Evolutionary conservation across 2,888 invertebrate species (phyloP), one percentile per base, ranked within the genome.

Genomic region (Seira ritae): DNA sequence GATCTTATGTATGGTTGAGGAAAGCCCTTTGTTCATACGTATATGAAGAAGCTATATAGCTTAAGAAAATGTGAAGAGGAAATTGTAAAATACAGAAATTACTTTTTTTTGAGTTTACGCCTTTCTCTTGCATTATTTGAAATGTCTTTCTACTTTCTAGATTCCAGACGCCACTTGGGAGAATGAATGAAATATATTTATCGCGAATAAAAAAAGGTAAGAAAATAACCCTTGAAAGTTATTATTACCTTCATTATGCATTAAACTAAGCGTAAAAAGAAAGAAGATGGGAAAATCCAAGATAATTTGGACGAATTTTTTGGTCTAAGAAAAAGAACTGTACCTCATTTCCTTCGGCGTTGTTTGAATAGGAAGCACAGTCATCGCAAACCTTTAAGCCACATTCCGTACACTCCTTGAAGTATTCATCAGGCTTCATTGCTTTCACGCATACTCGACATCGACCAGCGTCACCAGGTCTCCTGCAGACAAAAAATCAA

Each of bases 371-470:
- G 75, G 96, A 96, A 88, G 97, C 96, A 91, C 97, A 97, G 91
- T 97, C 97, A 91, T 97, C 97, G 91, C 97, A 97, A 73, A 97
- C 96, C 88, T 96, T 94, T 90, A 96, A 96, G 90, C 96, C 95
- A 91, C 97, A 97, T 91, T 96, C 97, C 90, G 94, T 95, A 92
- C 97, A 97, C 73, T 94, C 95, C 91, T 95, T 94, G 91, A 94
- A 96, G 91, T 95, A 95, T 91, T 97, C 97, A 84, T 96, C 96
- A 0, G 95, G 96, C 90, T 96, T 96, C 91, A 97, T 94, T 80
- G 96, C 95, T 91, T 97, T 97, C 88, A 96, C 92, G 91, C 97
- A 97, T 24, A 97, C 95, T 87, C 95, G 93, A 91, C 94, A 97
- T 84, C 95, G 95, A 81, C 93, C 96, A 85, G 94, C 95, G 65